These are phyloP conservation scores for Plectropomus leopardus DNA, from an alignment of 2,113 vertebrate species.

Conservation along the genomic window DNA sequence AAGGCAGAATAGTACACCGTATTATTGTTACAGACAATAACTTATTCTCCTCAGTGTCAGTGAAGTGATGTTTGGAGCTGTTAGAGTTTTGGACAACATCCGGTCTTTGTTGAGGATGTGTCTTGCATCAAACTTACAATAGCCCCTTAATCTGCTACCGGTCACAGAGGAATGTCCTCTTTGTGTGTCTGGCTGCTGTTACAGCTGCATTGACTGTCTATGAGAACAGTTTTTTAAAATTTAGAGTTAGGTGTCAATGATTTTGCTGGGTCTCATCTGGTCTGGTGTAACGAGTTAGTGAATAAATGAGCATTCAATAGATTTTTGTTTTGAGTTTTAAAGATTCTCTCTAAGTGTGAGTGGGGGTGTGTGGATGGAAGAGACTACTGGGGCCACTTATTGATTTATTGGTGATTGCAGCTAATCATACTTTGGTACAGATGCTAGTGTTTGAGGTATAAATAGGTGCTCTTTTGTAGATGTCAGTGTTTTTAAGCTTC, in stretches of 20 bases:
- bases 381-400: background rate
- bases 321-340: conserved; percentile 3
- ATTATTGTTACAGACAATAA: conserved; percentile 3
- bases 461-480: background rate
- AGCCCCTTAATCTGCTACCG: background rate
- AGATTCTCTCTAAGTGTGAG: conserved; percentile 3
- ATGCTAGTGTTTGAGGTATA: background rate
- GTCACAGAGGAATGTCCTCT: background rate
- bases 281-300: background rate
- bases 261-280: conserved; percentile 33
- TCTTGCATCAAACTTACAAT: background rate
- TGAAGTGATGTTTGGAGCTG: background rate
- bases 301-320: conserved; percentile 10
- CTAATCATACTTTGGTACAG: conserved; percentile 4
- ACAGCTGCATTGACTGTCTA: background rate
- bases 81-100: background rate
- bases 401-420: conserved; percentile 6
- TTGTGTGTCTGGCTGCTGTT: background rate
- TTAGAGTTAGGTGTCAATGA: background rate
- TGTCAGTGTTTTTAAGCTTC: too few species aligned
- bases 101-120: background rate
- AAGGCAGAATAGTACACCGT: background rate
- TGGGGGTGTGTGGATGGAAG: background rate
- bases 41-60: background rate
- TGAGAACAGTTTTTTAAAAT: background rate